Base-by-base conservation (phyloP, 2,888 invertebrate genomes). In the Callyntrura guangdongensis region DNA sequence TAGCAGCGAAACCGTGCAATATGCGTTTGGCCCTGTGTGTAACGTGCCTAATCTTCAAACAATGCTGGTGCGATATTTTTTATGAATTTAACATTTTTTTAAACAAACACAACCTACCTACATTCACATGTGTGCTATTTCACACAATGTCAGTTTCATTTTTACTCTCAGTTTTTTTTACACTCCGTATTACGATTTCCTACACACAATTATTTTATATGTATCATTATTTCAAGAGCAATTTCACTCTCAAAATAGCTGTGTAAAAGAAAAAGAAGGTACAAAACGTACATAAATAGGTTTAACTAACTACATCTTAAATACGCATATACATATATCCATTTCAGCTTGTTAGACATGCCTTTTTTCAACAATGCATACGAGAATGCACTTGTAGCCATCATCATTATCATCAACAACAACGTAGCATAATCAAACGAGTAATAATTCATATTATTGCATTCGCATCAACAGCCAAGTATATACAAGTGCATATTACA, bases 81-180 rank as follows among this genome's bases (percentile, higher is more conserved):
- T 64, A 22, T 8, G 17, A 56, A 56, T n/a, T 17, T 17, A 4
- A 36, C 36, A 72, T 72, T 72, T 72, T 36, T 72, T n/a, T n/a
- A n/a, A n/a, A 72, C 36, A 36, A 36, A 36, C 2, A 36, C 36
- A 36, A n/a, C n/a, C 36, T 36, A 36, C 72, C 20, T 17, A 45
- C 25, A 64, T 4, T 4, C 36, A 56, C 17, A 8, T 56, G 56
- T 72, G 36, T 72, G 36, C 72, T 72, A 72, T 72, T 72, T 72
- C 72, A 72, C 72, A 72, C 72, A 72, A 45, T 72, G 72, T 72
- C 72, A 72, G 72, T 72, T 72, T 72, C 45, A 72, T 72, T 45
- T 67, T 36, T 27, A 67, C 67, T 14, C 17, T 14, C 17, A 59
- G 17, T 59, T 56, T 56, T 56, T n/a, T 56, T 36, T 67, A 25